Percentiles rank a stretch among this genome's conserved stretches.
phyloP scores from a whole-genome alignment of 2,888 invertebrate species.

The Ectemnius continuus region DNA sequence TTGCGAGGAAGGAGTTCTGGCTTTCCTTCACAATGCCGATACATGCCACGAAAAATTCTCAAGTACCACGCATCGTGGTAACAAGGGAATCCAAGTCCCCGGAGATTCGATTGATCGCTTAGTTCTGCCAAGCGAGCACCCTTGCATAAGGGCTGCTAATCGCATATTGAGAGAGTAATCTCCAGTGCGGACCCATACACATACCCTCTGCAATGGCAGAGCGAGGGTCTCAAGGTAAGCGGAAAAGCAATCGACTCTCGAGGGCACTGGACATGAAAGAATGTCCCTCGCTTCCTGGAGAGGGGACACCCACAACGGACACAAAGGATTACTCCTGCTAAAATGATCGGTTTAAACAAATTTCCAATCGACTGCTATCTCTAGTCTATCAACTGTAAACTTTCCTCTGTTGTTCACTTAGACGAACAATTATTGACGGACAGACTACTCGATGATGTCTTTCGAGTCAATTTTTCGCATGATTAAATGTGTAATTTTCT shows the following conservation, averaged over 20 bases:
- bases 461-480: no score
- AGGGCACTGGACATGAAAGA: slow-evolving; percentile 4
- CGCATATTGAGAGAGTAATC: slow-evolving; percentile 47
- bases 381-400: no score
- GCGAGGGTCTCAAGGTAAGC: slow-evolving; percentile 27
- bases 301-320: no score
- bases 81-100: slow-evolving; percentile 46
- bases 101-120: slow-evolving; percentile 56
- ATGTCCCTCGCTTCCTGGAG: no score
- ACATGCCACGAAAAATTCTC: slow-evolving; percentile 35
- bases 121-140: slow-evolving; percentile 45
- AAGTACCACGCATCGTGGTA: slow-evolving; percentile 34
- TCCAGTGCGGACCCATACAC: slow-evolving; percentile 28
- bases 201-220: slow-evolving; percentile 7
- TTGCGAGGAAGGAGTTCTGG: slow-evolving; percentile 29
- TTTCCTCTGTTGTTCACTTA: no score
- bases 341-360: no score
- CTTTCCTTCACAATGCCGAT: slow-evolving; percentile 22
- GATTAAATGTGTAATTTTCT: no score
- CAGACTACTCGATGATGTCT: no score
- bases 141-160: slow-evolving; percentile 48
- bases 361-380: no score
- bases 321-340: no score
- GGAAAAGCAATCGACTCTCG: slow-evolving; percentile 12
- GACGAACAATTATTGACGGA: no score